A percentile compares a stretch with the other conserved stretches of the same genome.
These are phyloP conservation scores for Drosophila pseudotalamancana DNA, from an alignment of 2,888 invertebrate genomes.

Conservation along the genomic window DNA sequence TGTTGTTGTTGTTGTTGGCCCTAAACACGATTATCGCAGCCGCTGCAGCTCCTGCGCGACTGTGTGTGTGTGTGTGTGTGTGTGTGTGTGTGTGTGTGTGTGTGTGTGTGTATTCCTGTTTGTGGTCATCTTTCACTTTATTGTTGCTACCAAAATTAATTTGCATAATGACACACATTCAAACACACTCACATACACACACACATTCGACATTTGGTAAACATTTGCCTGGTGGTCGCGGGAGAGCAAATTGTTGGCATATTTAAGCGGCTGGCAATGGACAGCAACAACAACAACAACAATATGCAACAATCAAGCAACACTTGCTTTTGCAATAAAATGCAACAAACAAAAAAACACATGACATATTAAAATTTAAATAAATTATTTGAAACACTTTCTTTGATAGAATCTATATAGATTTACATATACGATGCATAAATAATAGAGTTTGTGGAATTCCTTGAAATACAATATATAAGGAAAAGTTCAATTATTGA, in stretches of 20 bases:
- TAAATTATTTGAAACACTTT: too few species aligned
- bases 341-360: slow-evolving; percentile 7
- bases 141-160: slow-evolving; percentile 71
- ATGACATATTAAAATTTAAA: not conserved
- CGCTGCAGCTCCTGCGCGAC: slow-evolving; percentile 7
- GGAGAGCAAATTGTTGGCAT: slow-evolving; percentile 9
- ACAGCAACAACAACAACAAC: slow-evolving; percentile 18
- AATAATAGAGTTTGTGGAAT: too few species aligned
- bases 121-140: slow-evolving; percentile 46
- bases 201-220: slow-evolving; percentile 5
- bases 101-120: slow-evolving; percentile 22
- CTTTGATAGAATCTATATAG: too few species aligned
- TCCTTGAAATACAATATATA: too few species aligned
- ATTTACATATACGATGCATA: too few species aligned
- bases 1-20: slow-evolving; percentile 24
- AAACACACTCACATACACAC: slow-evolving; percentile 14
- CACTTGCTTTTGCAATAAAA: slow-evolving; percentile 29
- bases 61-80: slow-evolving; percentile 7
- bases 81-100: slow-evolving; percentile 12
- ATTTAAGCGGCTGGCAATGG: slow-evolving; percentile 20
- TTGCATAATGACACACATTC: slow-evolving; percentile 59
- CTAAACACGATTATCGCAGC: slow-evolving; percentile 47
- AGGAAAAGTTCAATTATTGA: too few species aligned
- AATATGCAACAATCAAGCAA: slow-evolving; percentile 7
- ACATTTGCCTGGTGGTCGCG: not conserved